Percentiles rank a stretch among this genome's conserved stretches.
These are phyloP conservation scores for Pygoscelis antarcticus DNA, from an alignment of 2,113 vertebrate genomes.

Conservation along the genomic window DNA sequence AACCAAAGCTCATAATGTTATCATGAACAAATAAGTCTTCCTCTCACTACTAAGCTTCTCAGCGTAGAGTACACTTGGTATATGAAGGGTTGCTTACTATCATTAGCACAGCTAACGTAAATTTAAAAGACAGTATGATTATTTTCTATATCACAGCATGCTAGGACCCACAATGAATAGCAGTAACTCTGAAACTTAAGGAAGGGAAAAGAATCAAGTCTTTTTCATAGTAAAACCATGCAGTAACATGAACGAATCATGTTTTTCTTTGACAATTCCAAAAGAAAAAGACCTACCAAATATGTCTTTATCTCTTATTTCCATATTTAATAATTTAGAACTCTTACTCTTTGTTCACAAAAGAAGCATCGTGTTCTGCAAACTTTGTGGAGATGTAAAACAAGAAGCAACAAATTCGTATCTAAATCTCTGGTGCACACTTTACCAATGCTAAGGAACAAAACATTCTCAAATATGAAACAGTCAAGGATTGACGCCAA, in stretches of 20 bases:
- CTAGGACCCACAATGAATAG: background rate
- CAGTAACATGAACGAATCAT: background rate
- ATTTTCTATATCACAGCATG: background rate
- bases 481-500: background rate
- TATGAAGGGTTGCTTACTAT: background rate
- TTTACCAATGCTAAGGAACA: background rate
- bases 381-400: background rate
- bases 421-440: background rate
- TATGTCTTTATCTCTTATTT: background rate
- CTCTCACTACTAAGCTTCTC: background rate
- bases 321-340: conserved; percentile 35
- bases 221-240: background rate
- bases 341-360: conserved; percentile 28
- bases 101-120: background rate
- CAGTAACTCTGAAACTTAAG: background rate
- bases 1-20: background rate
- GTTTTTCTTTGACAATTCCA: background rate
- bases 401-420: background rate
- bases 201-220: background rate
- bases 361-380: conserved; percentile 21
- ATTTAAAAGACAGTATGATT: background rate
- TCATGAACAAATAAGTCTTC: background rate
- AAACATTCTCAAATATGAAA: background rate
- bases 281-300: background rate
- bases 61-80: accelerated